Evolutionary conservation across 2,888 invertebrate species (phyloP).

Genomic region (Hypercompe scribonia): DNA sequence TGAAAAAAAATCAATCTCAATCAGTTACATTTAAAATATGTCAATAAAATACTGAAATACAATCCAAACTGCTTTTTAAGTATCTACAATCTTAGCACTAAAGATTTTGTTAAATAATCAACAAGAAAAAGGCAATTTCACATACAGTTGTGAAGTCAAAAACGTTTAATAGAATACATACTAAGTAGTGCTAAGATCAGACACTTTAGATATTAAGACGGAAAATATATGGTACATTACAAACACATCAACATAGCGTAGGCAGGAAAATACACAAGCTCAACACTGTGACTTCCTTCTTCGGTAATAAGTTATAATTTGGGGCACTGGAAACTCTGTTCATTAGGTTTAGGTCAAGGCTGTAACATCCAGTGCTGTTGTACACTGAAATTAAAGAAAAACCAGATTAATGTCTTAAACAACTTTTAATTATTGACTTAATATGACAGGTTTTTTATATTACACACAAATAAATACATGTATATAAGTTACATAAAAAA

Average conservation of each 20-base stretch:
- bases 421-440: constrained; percentile 5
- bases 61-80: constrained; percentile 66
- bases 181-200: constrained; percentile 71
- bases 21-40: constrained; percentile 63
- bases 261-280: constrained; percentile 67
- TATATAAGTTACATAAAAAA: not conserved
- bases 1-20: constrained; percentile 67
- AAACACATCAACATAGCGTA: constrained; percentile 61
- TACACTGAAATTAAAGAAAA: constrained; percentile 76
- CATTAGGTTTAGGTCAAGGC: constrained; percentile 67
- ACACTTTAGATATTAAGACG: constrained; percentile 63
- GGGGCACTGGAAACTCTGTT: constrained; percentile 70
- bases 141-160: constrained; percentile 46
- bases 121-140: constrained; percentile 40
- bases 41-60: constrained; percentile 80
- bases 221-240: constrained; percentile 56
- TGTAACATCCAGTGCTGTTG: constrained; percentile 75
- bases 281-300: constrained; percentile 72
- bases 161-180: constrained; percentile 47
- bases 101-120: constrained; percentile 57
- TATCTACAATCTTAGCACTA: constrained; percentile 73
- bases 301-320: constrained; percentile 60
- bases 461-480: not conserved
- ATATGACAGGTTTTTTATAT: constrained; percentile 2
- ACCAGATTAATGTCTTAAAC: constrained; percentile 15